Base-by-base conservation (phyloP, 2,888 invertebrate species). In the Galeruca laticollis region DNA sequence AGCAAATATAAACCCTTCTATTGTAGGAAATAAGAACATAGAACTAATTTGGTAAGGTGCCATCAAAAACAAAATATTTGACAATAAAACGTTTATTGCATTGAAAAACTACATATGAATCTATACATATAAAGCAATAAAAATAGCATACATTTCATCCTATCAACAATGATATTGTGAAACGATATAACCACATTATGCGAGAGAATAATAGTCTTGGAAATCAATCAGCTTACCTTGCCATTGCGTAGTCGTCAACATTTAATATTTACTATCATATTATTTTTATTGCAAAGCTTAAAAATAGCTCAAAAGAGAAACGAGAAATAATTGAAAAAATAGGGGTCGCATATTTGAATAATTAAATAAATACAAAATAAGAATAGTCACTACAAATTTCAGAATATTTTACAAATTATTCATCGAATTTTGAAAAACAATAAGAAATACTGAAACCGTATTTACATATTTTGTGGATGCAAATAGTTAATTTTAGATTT, bases 81-180 rank as follows among this genome's bases (percentile, higher is more conserved):
- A 51, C 49, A 52, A 62, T 51, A 21, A 63, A 64, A 56, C 43
- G 5, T 65, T 57, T 65, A 65, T 57, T 65, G 65, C 49, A 13
- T 57, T 63, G 10, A 52, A 65, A 57, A 47, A 65, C 57, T 57
- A 43, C 57, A 57, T 56, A 57, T 20, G 18, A 49, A 33, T n/a
- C n/a, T 57, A 47, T 37, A 57, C 15, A 47, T 57, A 47, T 31
- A 65, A 47, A 64, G 56, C 63, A 65, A 57, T 20, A 15, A 49
- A 57, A 35, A 57, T 18, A 65, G 37, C 20, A 40, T 33, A 35
- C 20, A 54, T 43, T 64, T 47, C 40, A 43, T 15, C 20, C 40
- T 56, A 43, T 56, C 31, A 63, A 64, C 64, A 64, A 64, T 40
- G 54, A 43, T 20, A 56, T 31, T 40, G 52, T 26, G 52, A 63